A percentile compares a stretch with the other conserved stretches of the same genome.
These are phyloP conservation scores for Gymnoscelis rufifasciata DNA, from an alignment of 2,888 invertebrate genomes.

Conservation along the genomic window DNA sequence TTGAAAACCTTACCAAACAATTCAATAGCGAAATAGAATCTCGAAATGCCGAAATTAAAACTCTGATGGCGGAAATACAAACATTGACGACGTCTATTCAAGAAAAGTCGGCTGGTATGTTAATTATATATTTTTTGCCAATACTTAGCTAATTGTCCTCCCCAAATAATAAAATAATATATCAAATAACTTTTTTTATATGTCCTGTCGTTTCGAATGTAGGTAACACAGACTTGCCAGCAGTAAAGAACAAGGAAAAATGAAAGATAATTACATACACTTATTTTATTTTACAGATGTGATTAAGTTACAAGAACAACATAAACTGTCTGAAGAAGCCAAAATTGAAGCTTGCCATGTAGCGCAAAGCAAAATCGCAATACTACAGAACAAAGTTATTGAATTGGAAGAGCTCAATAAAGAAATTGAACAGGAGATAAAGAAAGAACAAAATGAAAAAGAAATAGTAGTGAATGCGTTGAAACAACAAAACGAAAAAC, in stretches of 20 bases:
- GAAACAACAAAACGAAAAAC: constrained; percentile 45
- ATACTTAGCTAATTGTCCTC: no score
- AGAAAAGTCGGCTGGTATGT: constrained; percentile 38
- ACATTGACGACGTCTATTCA: constrained; percentile 30
- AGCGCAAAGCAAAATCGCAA: constrained; percentile 32
- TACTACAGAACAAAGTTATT: constrained; percentile 29
- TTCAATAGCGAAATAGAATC: constrained; percentile 35
- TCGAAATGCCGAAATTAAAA: constrained; percentile 28
- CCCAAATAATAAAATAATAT: no score
- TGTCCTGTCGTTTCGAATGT: no score
- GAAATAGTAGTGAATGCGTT: constrained; percentile 35
- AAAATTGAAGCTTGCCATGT: constrained; percentile 25
- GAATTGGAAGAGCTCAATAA: constrained; percentile 31
- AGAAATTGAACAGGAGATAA: constrained; percentile 37
- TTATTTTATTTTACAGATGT: constrained; percentile 39
- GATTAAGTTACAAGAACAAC: constrained; percentile 28
- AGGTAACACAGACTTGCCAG: no score
- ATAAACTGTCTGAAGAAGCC: constrained; percentile 25
- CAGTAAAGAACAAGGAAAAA: no score
- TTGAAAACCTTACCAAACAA: constrained; percentile 32
- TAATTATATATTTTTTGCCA: background rate
- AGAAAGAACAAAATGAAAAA: constrained; percentile 34
- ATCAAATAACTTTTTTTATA: no score
- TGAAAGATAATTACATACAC: no score
- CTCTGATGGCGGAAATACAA: constrained; percentile 29